Evolutionary conservation across 2,113 vertebrate species (phyloP).

Genomic region (Porphyrio hochstetteri): DNA sequence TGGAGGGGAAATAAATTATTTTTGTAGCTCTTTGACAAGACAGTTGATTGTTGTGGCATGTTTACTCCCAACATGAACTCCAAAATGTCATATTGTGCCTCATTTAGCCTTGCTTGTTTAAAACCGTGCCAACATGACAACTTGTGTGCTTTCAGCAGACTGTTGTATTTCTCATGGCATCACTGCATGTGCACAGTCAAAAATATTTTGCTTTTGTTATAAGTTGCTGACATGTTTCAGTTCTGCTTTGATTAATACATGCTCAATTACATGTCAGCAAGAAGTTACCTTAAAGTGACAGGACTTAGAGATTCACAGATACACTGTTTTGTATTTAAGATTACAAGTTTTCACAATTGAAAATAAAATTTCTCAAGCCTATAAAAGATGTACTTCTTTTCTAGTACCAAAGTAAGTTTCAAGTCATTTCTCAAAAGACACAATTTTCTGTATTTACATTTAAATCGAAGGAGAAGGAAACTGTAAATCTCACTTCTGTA

Average conservation of each 20-base stretch:
- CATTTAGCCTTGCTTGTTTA: slow-evolving; percentile 17
- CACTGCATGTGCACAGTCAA: neutral
- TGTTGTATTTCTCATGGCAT: slow-evolving; percentile 7
- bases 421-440: neutral
- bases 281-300: neutral
- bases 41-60: slow-evolving; percentile 53
- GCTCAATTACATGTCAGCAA: neutral
- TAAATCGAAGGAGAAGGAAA: fast-evolving
- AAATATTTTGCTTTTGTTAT: slow-evolving; percentile 39
- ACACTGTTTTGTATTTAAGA: neutral
- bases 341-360: neutral
- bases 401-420: neutral
- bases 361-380: neutral
- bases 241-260: slow-evolving; percentile 16
- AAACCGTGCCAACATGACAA: slow-evolving; percentile 37
- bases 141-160: slow-evolving; percentile 22
- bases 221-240: neutral
- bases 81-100: slow-evolving; percentile 47
- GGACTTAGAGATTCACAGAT: neutral
- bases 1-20: slow-evolving; percentile 15
- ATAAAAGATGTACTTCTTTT: neutral
- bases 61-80: slow-evolving; percentile 57
- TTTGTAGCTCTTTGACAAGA: slow-evolving; percentile 43
- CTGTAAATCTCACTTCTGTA: neutral
- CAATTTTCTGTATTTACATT: neutral